Evolutionary conservation across 2,888 invertebrate species (phyloP), one percentile per base, ranked within the genome.

Genomic region (Euplexia lucipara): DNA sequence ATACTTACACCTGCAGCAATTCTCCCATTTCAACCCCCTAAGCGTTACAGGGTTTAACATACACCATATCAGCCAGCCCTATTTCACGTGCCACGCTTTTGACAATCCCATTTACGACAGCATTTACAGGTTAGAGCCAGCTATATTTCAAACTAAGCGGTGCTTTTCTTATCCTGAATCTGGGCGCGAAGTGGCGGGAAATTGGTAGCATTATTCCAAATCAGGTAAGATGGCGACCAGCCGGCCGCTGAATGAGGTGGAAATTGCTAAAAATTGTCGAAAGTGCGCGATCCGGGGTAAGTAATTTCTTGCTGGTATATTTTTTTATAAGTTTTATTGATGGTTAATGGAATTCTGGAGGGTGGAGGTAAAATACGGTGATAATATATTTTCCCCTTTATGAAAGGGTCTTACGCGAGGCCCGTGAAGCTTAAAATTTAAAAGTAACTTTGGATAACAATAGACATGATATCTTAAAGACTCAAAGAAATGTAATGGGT

Each of bases 201-300:
- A 83, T 83, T 82, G 83, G 79, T 60, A 54, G 73, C 78, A 79
- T 83, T 83, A 79, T 79, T 77, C 57, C 67, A 57, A 80, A 78
- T 82, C 79, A 77, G 62, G 69, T 61, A 61, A 75, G 59, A 65
- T 58, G 76, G 64, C 66, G 58, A 26, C 65, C 62, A 49, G 48
- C 44, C 60, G 59, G 52, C 44, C 58, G 51, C 26, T 62, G 63
- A 72, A 70, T 62, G 49, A 61, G 66, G 59, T 56, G 62, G 65
- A 78, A 77, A 74, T 74, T 56, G 56, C 41, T 54, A 67, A 67
- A 62, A 70, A 45, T 70, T 51, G 39, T 34, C 39, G 14, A 22
- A 63, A 68, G 30, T 16, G 12, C 37, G 14, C 12, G 26, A 18
- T 39, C 14, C 42, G 9, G 30, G 12, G 44, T 32, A 22, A 35